Base-by-base conservation (phyloP, 2,797 vertebrate genomes). In the Crocodylus rhombifer region DNA sequence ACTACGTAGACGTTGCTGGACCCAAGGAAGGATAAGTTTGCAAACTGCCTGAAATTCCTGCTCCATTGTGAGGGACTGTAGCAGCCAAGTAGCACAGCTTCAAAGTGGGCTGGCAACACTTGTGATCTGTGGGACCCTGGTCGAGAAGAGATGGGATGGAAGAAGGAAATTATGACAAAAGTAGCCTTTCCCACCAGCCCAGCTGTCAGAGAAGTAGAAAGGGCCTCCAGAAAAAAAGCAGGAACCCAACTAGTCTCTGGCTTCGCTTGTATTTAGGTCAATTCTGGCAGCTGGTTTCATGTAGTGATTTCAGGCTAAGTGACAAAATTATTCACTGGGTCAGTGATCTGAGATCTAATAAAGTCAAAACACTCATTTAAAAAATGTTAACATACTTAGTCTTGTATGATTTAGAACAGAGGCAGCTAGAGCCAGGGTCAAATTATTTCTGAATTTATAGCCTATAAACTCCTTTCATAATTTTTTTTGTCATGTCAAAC, bases 91-190 rank as follows among this genome's bases (percentile, higher is more conserved):
- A 83, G 62, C 0, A 3, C 26, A 20, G 73, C 13, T 84, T 65
- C 87, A 73, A 51, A 73, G 21, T 51, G 36, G 36, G 26, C 36
- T 42, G 36, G 14, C 21, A 25, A 73, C 36, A 12, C 78, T 67
- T 4, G 4, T 42, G 36, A 51, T 73, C 25, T 73, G 42, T 73
- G 80, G 89, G 80, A 92, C 6, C 57, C 15, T 1, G 2, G 79
- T 15, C 56, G 90, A 94, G 85, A 90, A 96, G 65, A 16, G 88
- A 78, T 96, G 87, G 69, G 91, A 90, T 84, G 89, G 91, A 90
- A 91, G 80, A 90, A 93, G 21, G 77, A 73, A 4, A 81, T 57
- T 84, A 87, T 62, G 55, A 87, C 87, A 90, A 64, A 90, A 2
- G 15, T 74, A 90, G 89, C 64, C 26, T 93, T 87, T 92, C 95